These are phyloP conservation scores for Epinotia demarniana DNA, from an alignment of 2,888 invertebrate genomes.

Conservation along the genomic window DNA sequence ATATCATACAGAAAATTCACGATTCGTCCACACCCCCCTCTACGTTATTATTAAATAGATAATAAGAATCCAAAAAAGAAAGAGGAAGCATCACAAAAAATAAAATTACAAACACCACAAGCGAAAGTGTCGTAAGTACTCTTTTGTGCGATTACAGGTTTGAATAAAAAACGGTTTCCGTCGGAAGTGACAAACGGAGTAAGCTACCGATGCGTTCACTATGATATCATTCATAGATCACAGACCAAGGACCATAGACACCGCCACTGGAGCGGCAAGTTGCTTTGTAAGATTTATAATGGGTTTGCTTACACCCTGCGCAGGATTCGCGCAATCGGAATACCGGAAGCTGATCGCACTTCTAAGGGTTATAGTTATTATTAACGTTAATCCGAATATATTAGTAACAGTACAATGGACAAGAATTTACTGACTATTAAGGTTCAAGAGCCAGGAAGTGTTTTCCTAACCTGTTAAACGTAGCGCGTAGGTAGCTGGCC, in stretches of 20 bases:
- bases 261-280: constrained; percentile 25
- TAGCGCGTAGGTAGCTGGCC: too few species aligned
- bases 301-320: constrained; percentile 4
- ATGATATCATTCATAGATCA: constrained; percentile 26
- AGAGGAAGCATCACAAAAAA: constrained; percentile 6
- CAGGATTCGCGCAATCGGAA: constrained; percentile 20
- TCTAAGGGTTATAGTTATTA: constrained; percentile 10
- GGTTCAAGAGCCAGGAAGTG: neutral
- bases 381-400: constrained; percentile 8
- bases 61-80: neutral
- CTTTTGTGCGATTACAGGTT: constrained; percentile 15
- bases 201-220: constrained; percentile 26
- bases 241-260: neutral
- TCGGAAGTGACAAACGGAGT: constrained; percentile 35
- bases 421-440: constrained; percentile 7
- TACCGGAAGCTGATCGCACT: constrained; percentile 11
- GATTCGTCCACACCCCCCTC: too few species aligned
- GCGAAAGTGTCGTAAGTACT: constrained; percentile 42
- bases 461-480: too few species aligned
- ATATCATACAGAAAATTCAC: too few species aligned
- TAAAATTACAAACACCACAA: neutral
- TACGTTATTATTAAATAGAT: neutral
- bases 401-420: neutral
- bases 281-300: constrained; percentile 4
- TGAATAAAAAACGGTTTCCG: constrained; percentile 35